Evolutionary conservation across 1,140 invertebrate species (phyloP), one percentile per base, ranked within the genome.

Genomic region (Coenobita brevimanus): DNA sequence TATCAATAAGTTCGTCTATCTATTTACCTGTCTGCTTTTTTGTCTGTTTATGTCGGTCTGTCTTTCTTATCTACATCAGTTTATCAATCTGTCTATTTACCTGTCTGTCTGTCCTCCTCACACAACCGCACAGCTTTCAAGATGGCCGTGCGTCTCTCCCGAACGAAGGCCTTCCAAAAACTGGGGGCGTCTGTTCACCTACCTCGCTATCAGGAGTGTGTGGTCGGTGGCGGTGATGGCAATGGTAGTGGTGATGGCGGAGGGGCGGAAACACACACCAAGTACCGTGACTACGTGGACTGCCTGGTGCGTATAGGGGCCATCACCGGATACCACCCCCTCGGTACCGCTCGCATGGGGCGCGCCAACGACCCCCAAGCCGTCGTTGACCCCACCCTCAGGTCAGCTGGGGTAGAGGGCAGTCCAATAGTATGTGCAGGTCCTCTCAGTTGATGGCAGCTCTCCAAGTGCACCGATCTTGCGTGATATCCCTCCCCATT

Each of bases 331-430:
- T 95, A 96, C 91, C 95, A 96, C 92, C 94, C 94, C 0, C 94
- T 94, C 0, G 95, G 96, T 4, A 96, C 94, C 3, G 95, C 95
- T 89, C 93, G 92, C 13, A 95, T 96, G 90, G 95, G 95, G 8
- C 88, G 75, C 8, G n/a, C 60, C 6, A 62, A 85, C 0, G 92
- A 92, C 38, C 83, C 91, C 13, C 85, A 91, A 54, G 91, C 92
- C 0, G 95, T 95, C 2, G 94, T 95, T 2, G 94, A 95, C 91
- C 91, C 93, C 36, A 82, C 93, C 36, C 91, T 95, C 21, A 94
- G 93, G 95, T 95, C 87, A n/a, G n/a, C n/a, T n/a, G n/a, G n/a
- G n/a, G n/a, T n/a, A n/a, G n/a, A n/a, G n/a, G n/a, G n/a, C n/a
- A n/a, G n/a, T n/a, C n/a, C n/a, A n/a, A n/a, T n/a, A n/a, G n/a